Evolutionary conservation across 2,797 vertebrate genomes (phyloP), one percentile per base, ranked within the genome.

Genomic region (Alca torda): DNA sequence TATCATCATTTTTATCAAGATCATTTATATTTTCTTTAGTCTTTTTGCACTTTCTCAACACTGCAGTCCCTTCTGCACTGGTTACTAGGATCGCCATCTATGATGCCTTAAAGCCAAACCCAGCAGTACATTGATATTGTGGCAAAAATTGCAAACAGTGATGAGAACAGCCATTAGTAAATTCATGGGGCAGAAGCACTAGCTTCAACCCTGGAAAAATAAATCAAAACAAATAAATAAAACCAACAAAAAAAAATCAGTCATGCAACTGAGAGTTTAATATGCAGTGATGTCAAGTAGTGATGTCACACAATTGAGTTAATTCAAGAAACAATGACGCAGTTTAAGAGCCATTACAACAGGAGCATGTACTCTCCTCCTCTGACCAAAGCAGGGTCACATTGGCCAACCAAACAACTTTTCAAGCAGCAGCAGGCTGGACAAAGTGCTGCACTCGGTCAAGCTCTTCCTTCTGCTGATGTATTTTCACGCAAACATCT

Each of bases 401-500:
- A 13, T 0, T 4, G 10, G 45, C 30, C 23, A 74, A n/a, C 14
- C 6, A 5, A 57, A 3, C 11, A 35, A 35, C 15, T 63, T 33
- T 25, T 31, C 37, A 48, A 31, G 43, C 39, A 84, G 53, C 73
- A 65, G 43, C 60, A 67, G 26, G 8, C 4, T 25, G 63, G 45
- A 30, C 1, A 2, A 79, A 79, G 41, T 0, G 0, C 43, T 39
- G 17, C 20, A 3, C 13, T 46, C 60, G 9, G 4, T 5, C 33
- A 33, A 9, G 46, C 12, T 39, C 13, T 26, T 46, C 25, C 35
- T 60, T 60, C 45, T 53, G 31, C 23, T 33, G 13, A 41, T 13
- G 19, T 16, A 25, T 53, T 84, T 63, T 35, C 28, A 37, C 8
- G 30, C 31, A 54, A 45, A 70, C 7, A 10, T 14, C 24, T 9